phyloP scores from a whole-genome alignment of 2,888 invertebrate genomes.

The Pasiphila rectangulata region DNA sequence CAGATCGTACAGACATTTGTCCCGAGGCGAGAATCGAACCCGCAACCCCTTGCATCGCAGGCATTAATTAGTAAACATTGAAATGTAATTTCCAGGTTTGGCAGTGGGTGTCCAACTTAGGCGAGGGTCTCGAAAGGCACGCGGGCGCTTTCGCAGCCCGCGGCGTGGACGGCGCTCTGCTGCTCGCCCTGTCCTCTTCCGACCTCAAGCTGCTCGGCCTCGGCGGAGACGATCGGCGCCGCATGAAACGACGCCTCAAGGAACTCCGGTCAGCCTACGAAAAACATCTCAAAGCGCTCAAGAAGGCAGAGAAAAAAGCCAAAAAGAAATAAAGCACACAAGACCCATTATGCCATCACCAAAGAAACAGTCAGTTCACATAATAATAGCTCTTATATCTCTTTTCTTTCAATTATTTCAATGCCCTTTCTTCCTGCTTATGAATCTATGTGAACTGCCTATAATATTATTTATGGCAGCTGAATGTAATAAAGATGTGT shows the following conservation, averaged over 20 bases:
- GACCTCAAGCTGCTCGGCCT: constrained; percentile 94
- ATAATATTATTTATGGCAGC: constrained; percentile 27
- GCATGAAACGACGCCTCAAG: constrained; percentile 91
- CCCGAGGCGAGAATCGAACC: no score
- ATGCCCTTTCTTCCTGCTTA: constrained; percentile 8
- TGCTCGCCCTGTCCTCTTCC: constrained; percentile 93
- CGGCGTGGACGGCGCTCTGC: constrained; percentile 92
- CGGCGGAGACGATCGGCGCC: constrained; percentile 88
- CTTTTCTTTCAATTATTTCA: constrained; percentile 18
- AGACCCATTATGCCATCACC: constrained; percentile 38
- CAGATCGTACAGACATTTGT: no score
- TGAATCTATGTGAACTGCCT: constrained; percentile 39
- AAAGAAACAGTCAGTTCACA: constrained; percentile 50
- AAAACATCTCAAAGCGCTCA: constrained; percentile 91
- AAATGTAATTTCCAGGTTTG: constrained; percentile 84
- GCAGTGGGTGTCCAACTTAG: constrained; percentile 92
- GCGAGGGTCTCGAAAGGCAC: constrained; percentile 93
- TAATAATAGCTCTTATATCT: constrained; percentile 27
- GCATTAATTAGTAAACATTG: no score
- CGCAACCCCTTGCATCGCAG: no score
- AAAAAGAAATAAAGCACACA: constrained; percentile 82
- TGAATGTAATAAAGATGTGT: constrained; percentile 21
- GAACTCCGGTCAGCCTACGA: constrained; percentile 91
- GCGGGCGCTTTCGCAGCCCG: constrained; percentile 93
- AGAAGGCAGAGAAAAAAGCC: constrained; percentile 92